Evolutionary conservation across 2,888 invertebrate genomes (phyloP), one percentile per base, ranked within the genome.

Genomic region (Pristionchus entomophagus): DNA sequence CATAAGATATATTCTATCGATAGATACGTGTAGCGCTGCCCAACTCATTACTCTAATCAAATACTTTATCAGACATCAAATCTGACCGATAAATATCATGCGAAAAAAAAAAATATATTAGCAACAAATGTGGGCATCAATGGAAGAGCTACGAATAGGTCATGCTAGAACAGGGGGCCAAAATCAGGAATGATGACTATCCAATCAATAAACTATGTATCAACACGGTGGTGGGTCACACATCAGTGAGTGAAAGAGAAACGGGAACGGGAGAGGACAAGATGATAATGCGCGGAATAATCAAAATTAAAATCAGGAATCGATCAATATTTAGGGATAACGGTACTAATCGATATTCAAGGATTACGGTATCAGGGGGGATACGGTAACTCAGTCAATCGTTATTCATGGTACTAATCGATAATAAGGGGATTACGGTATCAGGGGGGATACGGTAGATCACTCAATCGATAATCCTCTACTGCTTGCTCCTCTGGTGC

Each of bases 401-500:
- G 80, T 35, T 59, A 45, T 29, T 56, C 35, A n/a, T 17, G 49
- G 49, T 49, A 49, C 10, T 12, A 14, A 45, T 45, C 45, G 14
- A 45, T 45, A 45, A 45, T 45, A 10, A 45, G 45, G 45, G 45
- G 45, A 10, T 14, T 45, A 10, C 6, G 45, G 6, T 6, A 45
- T 45, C 45, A 10, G 14, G 17, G 8, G 49, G 12, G 12, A 10
- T 22, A 12, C 35, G 69, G 38, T 69, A 8, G 26, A 49, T 49
- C 10, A n/a, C 6, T 53, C 65, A 22, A 53, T 62, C 38, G 80
- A 53, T 59, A 45, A 45, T 56, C 35, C n/a, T n/a, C n/a, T n/a
- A 86, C 80, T 73, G 80, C 38, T 35, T 88, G 86, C 80, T 73
- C 38, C 53, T 26, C 51, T 69, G 69, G 22, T 35, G 32, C 22